phyloP scores from a whole-genome alignment of 2,797 vertebrate genomes.

The Acrossocheilus fasciatus region DNA sequence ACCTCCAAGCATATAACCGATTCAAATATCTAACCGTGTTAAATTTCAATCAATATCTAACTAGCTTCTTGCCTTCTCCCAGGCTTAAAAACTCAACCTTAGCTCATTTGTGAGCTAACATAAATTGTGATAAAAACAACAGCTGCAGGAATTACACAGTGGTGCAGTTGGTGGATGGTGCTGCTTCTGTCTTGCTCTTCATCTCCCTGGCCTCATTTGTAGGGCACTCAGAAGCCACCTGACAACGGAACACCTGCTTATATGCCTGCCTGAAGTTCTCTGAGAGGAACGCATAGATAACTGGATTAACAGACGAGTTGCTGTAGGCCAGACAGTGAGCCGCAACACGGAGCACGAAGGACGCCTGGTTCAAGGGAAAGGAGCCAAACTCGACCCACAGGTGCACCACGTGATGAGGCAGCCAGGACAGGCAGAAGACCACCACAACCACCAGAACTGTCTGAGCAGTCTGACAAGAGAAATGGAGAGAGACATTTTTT shows the following conservation, averaged over 20 bases:
- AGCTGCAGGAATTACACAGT: slow-evolving; percentile 81
- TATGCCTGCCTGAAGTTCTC: slow-evolving; percentile 99
- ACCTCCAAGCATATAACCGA: neutral
- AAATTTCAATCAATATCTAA: neutral
- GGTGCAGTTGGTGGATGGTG: slow-evolving; percentile 92
- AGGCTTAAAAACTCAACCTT: neutral
- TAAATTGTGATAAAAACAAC: neutral
- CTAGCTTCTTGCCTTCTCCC: neutral
- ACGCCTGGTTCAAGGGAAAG: slow-evolving; percentile 94
- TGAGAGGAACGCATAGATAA: slow-evolving; percentile 97
- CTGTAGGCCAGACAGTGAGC: slow-evolving; percentile 98
- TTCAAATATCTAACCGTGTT: neutral
- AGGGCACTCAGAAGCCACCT: slow-evolving; percentile 72
- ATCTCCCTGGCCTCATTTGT: slow-evolving; percentile 84
- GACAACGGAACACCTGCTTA: slow-evolving; percentile 94
- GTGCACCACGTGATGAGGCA: slow-evolving; percentile 93
- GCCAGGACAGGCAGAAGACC: slow-evolving; percentile 98
- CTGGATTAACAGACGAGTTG: slow-evolving; percentile 97
- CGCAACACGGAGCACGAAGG: slow-evolving; percentile 89
- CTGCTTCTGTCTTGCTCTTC: slow-evolving; percentile 86
- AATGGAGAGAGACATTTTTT: neutral
- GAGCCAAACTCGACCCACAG: slow-evolving; percentile 96
- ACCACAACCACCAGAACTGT: slow-evolving; percentile 96
- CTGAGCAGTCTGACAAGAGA: slow-evolving; percentile 88
- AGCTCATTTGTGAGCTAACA: neutral